Evolutionary conservation across 2,113 vertebrate species (phyloP).

Genomic region (Rhadina sibilatrix): DNA sequence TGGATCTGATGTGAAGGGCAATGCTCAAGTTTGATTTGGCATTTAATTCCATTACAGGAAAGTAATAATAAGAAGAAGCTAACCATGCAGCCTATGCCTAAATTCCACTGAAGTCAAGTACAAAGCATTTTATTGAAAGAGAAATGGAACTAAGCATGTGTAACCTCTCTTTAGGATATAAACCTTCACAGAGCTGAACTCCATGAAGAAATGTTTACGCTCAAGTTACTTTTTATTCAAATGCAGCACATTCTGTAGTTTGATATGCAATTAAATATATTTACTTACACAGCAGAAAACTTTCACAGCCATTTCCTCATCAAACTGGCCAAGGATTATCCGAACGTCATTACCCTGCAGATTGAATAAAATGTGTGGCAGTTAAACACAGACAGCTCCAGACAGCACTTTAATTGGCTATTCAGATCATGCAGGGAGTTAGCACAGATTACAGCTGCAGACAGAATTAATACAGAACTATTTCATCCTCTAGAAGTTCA

Average conservation of each 20-base stretch:
- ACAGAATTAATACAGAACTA: not conserved
- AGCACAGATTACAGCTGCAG: not conserved
- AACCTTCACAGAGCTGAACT: not conserved
- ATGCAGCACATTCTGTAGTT: not conserved
- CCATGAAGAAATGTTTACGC: not conserved
- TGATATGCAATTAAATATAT: not conserved
- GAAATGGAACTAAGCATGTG: not conserved
- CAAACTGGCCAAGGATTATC: conserved; percentile 98
- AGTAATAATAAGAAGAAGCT: not conserved
- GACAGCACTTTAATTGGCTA: not conserved
- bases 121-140: not conserved
- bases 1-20: not conserved
- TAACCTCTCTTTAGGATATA: not conserved
- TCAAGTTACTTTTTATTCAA: not conserved
- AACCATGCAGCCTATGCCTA: not conserved
- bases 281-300: conserved; percentile 99
- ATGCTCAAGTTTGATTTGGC: not conserved
- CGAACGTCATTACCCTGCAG: conserved; percentile 93
- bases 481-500: not conserved
- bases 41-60: not conserved
- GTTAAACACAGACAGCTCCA: conserved; percentile 9
- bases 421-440: not conserved
- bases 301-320: conserved; percentile 94
- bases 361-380: not conserved
- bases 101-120: not conserved